Evolutionary conservation across 2,113 vertebrate genomes (phyloP).

Genomic region (Pycnonotus jocosus): DNA sequence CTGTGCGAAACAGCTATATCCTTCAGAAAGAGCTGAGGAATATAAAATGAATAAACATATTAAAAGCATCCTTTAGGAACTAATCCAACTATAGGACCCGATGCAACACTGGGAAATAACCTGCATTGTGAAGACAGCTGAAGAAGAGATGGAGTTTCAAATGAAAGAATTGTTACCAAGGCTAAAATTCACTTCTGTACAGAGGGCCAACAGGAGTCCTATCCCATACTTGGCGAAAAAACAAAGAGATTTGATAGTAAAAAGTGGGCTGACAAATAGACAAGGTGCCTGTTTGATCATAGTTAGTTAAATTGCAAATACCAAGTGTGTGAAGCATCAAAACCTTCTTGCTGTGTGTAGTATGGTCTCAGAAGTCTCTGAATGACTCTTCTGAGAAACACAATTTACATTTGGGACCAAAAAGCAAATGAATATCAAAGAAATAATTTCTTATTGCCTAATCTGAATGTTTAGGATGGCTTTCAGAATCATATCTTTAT

Average conservation of each 20-base stretch:
- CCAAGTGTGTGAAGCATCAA: neutral
- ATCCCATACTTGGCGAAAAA: neutral
- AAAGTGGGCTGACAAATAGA: neutral
- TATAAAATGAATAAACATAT: neutral
- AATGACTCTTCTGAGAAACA: neutral
- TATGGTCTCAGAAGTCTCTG: neutral
- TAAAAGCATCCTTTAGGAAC: neutral
- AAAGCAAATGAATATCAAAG: neutral
- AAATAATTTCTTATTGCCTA: neutral
- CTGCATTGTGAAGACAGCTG: neutral
- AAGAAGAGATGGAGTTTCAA: neutral
- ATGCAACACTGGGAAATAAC: neutral
- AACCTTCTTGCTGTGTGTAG: neutral
- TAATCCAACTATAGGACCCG: neutral
- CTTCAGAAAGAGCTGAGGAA: neutral
- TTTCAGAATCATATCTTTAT: neutral
- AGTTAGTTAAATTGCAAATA: neutral
- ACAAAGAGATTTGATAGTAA: neutral
- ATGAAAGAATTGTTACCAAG: neutral
- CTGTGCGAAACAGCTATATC: neutral
- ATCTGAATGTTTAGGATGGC: neutral
- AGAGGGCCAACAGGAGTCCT: neutral
- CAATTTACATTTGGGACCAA: neutral
- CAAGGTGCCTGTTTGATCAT: neutral
- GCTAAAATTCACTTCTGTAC: neutral